Base-by-base conservation (phyloP, 1,140 invertebrate species). In the Drosophila hydei region DNA sequence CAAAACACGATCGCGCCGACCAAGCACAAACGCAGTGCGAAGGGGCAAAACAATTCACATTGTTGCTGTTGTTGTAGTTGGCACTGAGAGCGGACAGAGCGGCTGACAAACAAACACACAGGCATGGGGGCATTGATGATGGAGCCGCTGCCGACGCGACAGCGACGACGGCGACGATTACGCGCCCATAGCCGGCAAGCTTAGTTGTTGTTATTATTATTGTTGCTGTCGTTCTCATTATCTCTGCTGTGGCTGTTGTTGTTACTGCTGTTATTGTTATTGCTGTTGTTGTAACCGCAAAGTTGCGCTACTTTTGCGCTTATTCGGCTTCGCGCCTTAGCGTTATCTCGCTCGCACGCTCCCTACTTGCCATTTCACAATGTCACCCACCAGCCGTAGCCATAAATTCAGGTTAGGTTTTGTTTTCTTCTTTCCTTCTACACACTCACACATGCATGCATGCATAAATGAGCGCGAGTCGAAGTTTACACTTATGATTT, bases 261-360 rank as follows among this genome's bases (percentile, higher is more conserved):
- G 16, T 18, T 21, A 9, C 1, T 62, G 36, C 4, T 63, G n/a
- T n/a, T n/a, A n/a, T n/a, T n/a, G n/a, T 30, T 58, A 14, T 42
- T 54, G 40, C 40, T 58, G 25, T 50, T 83, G 63, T 69, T 84
- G 80, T 72, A 74, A 76, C 63, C 70, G 74, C 81, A 81, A 81
- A 85, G 71, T 80, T 85, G 83, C 75, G 81, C 81, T 87, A 88
- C 83, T 88, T 72, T 87, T 81, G 83, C 74, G 80, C 76, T 85
- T 85, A 85, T 85, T 85, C 77, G 80, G 80, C 80, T 85, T 79
- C 80, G 64, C 70, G 25, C 54, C 33, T 48, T 69, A 25, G 19
- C 61, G 64, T 40, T 43, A 47, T 60, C 54, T 67, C 55, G 16
- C 64, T 63, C 55, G 36, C 23, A 42, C 21, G 21, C 48, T 19